These are phyloP conservation scores for Epinotia demarniana DNA, from an alignment of 2,888 invertebrate genomes.

Conservation along the genomic window DNA sequence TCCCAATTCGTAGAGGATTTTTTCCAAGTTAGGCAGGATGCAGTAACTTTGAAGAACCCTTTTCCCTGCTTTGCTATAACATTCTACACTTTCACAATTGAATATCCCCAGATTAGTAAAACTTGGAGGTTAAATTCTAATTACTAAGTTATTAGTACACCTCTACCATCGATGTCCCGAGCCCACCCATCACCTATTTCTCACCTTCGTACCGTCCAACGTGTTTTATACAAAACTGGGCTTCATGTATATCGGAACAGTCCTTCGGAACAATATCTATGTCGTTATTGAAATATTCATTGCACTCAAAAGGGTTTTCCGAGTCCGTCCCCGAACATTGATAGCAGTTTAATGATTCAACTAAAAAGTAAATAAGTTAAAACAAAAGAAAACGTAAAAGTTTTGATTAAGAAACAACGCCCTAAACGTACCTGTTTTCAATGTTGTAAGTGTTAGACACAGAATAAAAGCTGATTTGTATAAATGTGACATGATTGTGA, in stretches of 20 bases:
- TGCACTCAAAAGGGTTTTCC: slow-evolving; percentile 91
- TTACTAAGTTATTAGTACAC: slow-evolving; percentile 24
- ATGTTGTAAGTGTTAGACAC: slow-evolving; percentile 53
- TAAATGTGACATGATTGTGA: slow-evolving; percentile 51
- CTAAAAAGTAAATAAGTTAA: slow-evolving; percentile 70
- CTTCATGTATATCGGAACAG: slow-evolving; percentile 92
- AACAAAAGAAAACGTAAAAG: slow-evolving; percentile 52
- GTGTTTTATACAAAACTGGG: slow-evolving; percentile 96
- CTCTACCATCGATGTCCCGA: background rate
- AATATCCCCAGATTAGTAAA: background rate
- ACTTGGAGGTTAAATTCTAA: background rate
- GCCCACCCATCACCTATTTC: slow-evolving; percentile 47
- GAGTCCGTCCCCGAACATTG: slow-evolving; percentile 94
- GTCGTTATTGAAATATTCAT: slow-evolving; percentile 89
- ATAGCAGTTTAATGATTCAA: slow-evolving; percentile 90
- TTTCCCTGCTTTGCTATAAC: background rate
- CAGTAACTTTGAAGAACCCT: too few relatives aligned
- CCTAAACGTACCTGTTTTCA: slow-evolving; percentile 65
- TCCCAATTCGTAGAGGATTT: too few relatives aligned
- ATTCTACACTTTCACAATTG: background rate
- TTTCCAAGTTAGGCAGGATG: too few relatives aligned
- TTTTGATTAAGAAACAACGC: slow-evolving; percentile 57
- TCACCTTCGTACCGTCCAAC: slow-evolving; percentile 96
- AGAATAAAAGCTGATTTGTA: slow-evolving; percentile 51
- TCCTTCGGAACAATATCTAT: slow-evolving; percentile 87